A percentile compares a stretch with the other conserved stretches of the same genome.
Evolutionary conservation across 2,113 vertebrate genomes (phyloP).

Genomic region (Hassar affinis): DNA sequence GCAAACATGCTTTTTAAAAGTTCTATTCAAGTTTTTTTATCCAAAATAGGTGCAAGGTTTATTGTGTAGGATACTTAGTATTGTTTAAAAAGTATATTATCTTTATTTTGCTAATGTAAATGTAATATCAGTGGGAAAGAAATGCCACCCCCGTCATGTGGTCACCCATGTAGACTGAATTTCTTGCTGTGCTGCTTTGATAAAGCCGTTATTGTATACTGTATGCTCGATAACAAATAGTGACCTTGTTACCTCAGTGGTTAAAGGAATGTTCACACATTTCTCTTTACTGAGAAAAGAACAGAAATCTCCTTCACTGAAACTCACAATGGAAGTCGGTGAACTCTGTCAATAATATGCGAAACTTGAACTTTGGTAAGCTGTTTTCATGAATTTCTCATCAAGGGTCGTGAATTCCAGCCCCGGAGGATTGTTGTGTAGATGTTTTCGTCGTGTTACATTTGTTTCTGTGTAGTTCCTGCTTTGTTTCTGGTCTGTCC

Average conservation of each 20-base stretch:
- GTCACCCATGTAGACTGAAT: not conserved
- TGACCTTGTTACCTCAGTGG: conserved; percentile 13
- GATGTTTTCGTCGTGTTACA: not conserved
- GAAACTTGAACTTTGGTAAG: not conserved
- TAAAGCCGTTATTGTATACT: conserved; percentile 21
- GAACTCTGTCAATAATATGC: no score
- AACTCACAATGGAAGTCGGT: not conserved
- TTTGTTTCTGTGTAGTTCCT: not conserved
- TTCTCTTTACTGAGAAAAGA: conserved; percentile 17
- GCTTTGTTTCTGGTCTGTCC: not conserved
- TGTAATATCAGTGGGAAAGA: not conserved
- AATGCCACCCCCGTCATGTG: not conserved
- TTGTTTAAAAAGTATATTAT: not conserved
- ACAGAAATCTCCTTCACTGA: conserved; percentile 24
- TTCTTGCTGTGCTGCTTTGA: not conserved
- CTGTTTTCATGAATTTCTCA: not conserved
- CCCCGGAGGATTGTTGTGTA: no score
- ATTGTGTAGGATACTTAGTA: not conserved
- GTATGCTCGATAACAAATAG: not conserved
- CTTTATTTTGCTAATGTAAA: not conserved
- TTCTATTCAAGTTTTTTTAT: not conserved
- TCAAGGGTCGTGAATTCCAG: not conserved
- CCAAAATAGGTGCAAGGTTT: not conserved
- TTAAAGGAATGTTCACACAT: conserved; percentile 1
- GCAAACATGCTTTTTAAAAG: not conserved